Evolutionary conservation across 2,888 invertebrate genomes (phyloP), one percentile per base, ranked within the genome.

Genomic region (Acleris holmiana): DNA sequence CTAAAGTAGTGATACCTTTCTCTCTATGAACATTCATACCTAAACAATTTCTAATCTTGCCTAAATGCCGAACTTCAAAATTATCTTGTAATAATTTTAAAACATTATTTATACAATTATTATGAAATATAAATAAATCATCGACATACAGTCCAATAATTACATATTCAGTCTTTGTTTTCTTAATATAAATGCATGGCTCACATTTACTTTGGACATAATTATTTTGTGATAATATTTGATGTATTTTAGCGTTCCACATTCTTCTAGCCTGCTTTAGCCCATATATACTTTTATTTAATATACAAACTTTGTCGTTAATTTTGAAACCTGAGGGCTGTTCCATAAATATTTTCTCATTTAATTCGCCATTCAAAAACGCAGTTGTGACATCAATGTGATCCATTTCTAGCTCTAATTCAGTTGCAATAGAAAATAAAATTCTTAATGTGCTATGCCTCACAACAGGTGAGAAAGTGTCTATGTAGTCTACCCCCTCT

Each of bases 311-410:
- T 49, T 59, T 25, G 40, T 44, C 17, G 8, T 29, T 17, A 46
- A 29, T 49, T 47, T 53, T 18, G 25, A 48, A 53, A 25, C 40
- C 59, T 25, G 40, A 8, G 40, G 59, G 59, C 48, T 46, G 35
- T n/a, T 40, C 19, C 46, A 40, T 53, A n/a, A 23, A 49, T 15
- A 49, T 25, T 4, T n/a, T 13, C 7, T 49, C 49, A 13, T 23
- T 21, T 2, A 53, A 19, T 6, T 47, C 19, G 6, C 56, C 62
- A 50, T 56, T 49, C 23, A 56, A 18, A 18, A 56, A 56, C n/a
- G 62, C 62, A 8, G 50, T 56, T 21, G 48, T 56, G n/a, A 62
- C 55, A 19, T 56, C 55, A n/a, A 62, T 29, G 49, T 62, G 55
- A 29, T 48, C 23, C 10, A 58, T 58, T 4, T 58, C 50, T 40